Percentiles rank a stretch among this genome's conserved stretches.
Conservation (phyloP, 2,888 invertebrate species). For the Erebia aethiops region DNA sequence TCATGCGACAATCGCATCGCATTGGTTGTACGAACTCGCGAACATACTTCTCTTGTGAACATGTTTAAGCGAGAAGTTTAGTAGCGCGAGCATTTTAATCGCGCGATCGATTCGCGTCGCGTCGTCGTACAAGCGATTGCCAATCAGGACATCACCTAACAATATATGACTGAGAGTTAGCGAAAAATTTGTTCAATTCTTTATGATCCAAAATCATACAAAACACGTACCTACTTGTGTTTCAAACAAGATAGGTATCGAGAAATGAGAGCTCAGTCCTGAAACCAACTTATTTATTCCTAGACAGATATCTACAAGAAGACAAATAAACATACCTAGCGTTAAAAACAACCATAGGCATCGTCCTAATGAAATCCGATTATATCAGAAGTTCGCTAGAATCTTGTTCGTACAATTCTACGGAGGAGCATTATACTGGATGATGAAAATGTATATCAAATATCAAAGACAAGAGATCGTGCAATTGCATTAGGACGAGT, state of each 20-base stretch:
- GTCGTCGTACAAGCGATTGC: too few species aligned
- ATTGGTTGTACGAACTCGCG: too few species aligned
- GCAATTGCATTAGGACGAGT: too few species aligned
- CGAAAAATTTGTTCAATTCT: background rate
- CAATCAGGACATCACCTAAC: background rate
- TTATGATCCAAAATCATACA: background rate
- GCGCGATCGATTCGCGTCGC: too few species aligned
- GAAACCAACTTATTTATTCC: background rate
- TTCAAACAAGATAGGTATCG: background rate
- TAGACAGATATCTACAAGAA: background rate
- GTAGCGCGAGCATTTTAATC: too few species aligned
- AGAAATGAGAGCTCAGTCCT: background rate
- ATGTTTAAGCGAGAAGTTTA: too few species aligned
- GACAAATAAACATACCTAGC: background rate
- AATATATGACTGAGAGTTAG: constrained; percentile 40
- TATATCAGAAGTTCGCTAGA: background rate
- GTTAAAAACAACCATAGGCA: background rate
- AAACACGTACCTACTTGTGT: background rate
- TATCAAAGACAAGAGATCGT: too few species aligned
- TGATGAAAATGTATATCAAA: too few species aligned
- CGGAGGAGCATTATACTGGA: background rate
- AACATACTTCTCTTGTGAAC: too few species aligned
- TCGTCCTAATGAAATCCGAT: background rate
- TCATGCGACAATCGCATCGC: too few species aligned
- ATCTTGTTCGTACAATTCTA: background rate